Conservation (phyloP, 2,888 invertebrate species). For the Amorpha juglandis region DNA sequence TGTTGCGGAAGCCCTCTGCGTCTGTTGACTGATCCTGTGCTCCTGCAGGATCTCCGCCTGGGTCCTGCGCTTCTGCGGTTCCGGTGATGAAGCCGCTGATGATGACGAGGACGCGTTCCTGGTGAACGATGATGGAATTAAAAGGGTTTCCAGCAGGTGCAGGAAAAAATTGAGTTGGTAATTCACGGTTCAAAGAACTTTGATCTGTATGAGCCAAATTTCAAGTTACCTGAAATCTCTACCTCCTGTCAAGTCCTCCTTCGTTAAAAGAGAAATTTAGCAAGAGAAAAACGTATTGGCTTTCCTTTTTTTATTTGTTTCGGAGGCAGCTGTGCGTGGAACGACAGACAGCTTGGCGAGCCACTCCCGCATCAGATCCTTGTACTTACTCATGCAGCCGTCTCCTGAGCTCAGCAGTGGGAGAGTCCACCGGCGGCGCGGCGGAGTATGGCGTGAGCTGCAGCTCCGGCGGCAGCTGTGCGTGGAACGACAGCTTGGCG, state of each 20-base stretch:
- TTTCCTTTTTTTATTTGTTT: too few species aligned
- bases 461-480: slow-evolving; percentile 93
- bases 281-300: too few species aligned
- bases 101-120: slow-evolving; percentile 78
- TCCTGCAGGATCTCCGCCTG: slow-evolving; percentile 77
- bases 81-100: slow-evolving; percentile 66
- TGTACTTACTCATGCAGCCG: slow-evolving; percentile 64
- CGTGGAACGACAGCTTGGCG: slow-evolving; percentile 96
- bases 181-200: neutral
- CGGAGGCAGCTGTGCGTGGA: slow-evolving; percentile 96
- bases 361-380: slow-evolving; percentile 93
- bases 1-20: slow-evolving; percentile 41
- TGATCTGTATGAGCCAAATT: too few species aligned
- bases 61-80: slow-evolving; percentile 55
- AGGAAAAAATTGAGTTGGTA: slow-evolving; percentile 1
- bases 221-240: too few species aligned
- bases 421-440: slow-evolving; percentile 76
- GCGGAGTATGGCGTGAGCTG: slow-evolving; percentile 93
- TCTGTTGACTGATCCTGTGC: slow-evolving; percentile 56
- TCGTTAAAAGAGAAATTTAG: too few species aligned
- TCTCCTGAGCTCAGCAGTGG: slow-evolving; percentile 66
- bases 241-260: too few species aligned
- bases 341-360: slow-evolving; percentile 95
- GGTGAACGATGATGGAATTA: neutral
- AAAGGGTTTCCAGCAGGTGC: too few species aligned